These are phyloP conservation scores for Coelinius sp. DNA, from an alignment of 2,888 invertebrate genomes.

Conservation along the genomic window DNA sequence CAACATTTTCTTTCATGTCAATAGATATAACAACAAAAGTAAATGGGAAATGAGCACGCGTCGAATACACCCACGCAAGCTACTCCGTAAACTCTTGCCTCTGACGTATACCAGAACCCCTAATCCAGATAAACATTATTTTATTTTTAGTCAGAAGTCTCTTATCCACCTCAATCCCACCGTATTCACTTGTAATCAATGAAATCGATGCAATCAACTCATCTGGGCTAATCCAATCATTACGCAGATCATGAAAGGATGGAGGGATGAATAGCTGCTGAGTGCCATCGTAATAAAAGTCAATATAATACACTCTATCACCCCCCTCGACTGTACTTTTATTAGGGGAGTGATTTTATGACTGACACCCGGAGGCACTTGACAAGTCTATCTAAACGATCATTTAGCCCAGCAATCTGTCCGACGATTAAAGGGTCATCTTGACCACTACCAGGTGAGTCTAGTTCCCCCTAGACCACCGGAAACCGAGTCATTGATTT, in stretches of 20 bases:
- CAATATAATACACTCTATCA: slow-evolving; percentile 2
- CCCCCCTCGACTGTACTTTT: not conserved
- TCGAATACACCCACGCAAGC: slow-evolving; percentile 18
- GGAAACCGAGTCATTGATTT: slow-evolving; percentile 10
- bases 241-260: not conserved
- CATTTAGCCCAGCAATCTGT: slow-evolving; percentile 41
- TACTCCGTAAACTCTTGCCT: slow-evolving; percentile 55
- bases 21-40: slow-evolving; percentile 21
- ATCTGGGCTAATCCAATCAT: slow-evolving; percentile 12
- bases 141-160: slow-evolving; percentile 42
- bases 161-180: slow-evolving; percentile 22
- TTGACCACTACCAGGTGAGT: slow-evolving; percentile 15
- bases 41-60: slow-evolving; percentile 40
- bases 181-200: slow-evolving; percentile 52
- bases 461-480: slow-evolving; percentile 11
- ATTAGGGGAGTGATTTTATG: not conserved
- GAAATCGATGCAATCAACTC: slow-evolving; percentile 2
- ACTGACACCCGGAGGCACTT: not conserved
- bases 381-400: slow-evolving; percentile 37
- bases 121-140: slow-evolving; percentile 55
- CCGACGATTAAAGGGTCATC: slow-evolving; percentile 37
- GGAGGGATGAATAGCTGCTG: not conserved
- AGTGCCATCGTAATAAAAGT: not conserved
- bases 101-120: slow-evolving; percentile 61
- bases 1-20: slow-evolving; percentile 14